Evolutionary conservation across 2,113 vertebrate species (phyloP).

Genomic region (Macrotus californicus): DNA sequence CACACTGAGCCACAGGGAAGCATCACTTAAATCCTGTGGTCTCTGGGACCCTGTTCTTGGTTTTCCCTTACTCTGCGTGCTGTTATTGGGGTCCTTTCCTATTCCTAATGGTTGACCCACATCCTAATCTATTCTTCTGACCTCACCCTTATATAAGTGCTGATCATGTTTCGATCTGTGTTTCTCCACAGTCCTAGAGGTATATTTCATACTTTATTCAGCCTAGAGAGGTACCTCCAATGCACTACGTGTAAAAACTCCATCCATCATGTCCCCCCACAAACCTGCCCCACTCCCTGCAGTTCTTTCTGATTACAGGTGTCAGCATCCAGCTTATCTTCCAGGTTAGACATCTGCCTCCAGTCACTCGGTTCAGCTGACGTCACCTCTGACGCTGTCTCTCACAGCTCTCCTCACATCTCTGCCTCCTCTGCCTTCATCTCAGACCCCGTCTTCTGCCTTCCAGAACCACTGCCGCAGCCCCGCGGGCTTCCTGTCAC

Average conservation of each 20-base stretch:
- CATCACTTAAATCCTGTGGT: background rate
- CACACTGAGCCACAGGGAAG: background rate
- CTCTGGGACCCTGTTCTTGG: background rate
- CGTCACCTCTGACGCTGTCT: too few relatives aligned
- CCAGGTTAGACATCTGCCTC: background rate
- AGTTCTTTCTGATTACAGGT: background rate
- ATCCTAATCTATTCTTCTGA: background rate
- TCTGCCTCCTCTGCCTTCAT: background rate
- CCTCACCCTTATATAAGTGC: background rate
- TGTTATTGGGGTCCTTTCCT: background rate
- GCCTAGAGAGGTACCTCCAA: background rate
- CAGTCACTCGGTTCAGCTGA: background rate
- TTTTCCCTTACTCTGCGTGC: background rate
- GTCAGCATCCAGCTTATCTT: background rate
- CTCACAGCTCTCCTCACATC: background rate
- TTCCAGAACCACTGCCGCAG: background rate
- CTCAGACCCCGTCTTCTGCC: background rate
- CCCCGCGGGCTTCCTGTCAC: background rate
- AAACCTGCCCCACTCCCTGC: background rate
- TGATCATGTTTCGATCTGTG: background rate
- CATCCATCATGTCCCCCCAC: fast-evolving
- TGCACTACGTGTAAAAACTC: background rate
- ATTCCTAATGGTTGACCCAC: background rate
- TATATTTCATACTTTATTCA: background rate
- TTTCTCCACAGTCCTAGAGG: background rate